phyloP scores from a whole-genome alignment of 2,113 vertebrate species.

The Redunca redunca region DNA sequence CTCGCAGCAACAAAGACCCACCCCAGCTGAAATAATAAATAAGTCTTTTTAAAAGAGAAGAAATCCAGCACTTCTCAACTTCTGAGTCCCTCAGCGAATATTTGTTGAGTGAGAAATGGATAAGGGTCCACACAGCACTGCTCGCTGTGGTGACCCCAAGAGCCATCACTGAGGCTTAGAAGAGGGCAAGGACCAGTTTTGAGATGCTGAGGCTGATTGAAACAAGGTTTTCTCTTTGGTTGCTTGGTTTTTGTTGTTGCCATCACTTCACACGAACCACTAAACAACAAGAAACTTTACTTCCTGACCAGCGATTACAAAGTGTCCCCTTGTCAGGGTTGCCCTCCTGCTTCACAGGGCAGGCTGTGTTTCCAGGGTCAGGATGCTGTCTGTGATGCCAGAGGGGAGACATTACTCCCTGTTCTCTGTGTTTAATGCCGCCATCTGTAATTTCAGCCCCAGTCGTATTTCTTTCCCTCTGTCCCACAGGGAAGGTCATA shows the following conservation, averaged over 20 bases:
- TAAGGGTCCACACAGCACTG: fast-evolving
- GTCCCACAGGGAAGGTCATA: slow-evolving; percentile 40
- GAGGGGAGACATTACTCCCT: fast-evolving
- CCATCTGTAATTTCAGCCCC: neutral
- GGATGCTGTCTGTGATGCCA: neutral
- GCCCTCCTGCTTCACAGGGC: fast-evolving
- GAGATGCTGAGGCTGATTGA: fast-evolving
- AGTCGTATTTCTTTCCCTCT: neutral
- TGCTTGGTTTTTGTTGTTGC: neutral
- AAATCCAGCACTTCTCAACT: neutral
- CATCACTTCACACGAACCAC: fast-evolving
- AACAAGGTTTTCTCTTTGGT: neutral
- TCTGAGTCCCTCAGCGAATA: fast-evolving
- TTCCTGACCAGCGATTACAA: fast-evolving
- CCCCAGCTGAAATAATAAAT: neutral
- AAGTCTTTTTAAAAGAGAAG: neutral
- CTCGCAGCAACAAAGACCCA: neutral
- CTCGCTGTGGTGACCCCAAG: fast-evolving
- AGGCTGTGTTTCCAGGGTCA: neutral
- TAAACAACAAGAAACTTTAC: fast-evolving
- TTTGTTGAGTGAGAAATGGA: neutral
- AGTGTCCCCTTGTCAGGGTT: no score
- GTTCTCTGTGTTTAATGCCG: neutral
- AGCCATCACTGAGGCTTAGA: fast-evolving
- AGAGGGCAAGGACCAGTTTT: neutral